These are phyloP conservation scores for Gallinago solitaria DNA, from an alignment of 2,797 vertebrate species.

Conservation along the genomic window DNA sequence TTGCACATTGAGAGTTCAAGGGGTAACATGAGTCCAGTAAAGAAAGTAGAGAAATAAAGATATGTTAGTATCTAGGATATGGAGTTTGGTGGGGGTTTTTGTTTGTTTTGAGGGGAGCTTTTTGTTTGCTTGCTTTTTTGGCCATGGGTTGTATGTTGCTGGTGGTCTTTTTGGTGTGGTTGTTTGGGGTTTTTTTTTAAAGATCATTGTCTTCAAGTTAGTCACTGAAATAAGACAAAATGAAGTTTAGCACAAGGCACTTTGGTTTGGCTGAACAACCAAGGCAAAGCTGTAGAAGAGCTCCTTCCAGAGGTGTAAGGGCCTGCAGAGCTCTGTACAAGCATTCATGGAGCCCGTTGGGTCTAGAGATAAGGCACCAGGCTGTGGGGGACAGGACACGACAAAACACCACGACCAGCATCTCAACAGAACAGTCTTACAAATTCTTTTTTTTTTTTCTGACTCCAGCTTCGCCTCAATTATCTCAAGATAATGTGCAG, in stretches of 20 bases:
- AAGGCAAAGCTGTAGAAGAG: neutral
- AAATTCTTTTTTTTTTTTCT: neutral
- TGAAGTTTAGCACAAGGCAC: neutral
- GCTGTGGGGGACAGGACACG: neutral
- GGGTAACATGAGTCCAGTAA: neutral
- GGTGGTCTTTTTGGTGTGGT: neutral
- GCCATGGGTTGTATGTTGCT: neutral
- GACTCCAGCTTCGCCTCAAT: neutral
- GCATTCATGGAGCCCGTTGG: neutral
- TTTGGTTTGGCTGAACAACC: neutral
- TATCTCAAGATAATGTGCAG: neutral
- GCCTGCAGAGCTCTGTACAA: neutral
- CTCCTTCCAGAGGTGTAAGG: neutral
- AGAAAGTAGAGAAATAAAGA: neutral
- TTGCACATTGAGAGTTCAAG: neutral
- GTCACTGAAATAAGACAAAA: neutral
- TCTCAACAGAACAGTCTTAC: neutral
- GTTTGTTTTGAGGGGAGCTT: neutral
- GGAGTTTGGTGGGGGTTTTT: neutral
- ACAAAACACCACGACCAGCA: neutral
- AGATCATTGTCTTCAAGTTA: neutral
- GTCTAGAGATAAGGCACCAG: neutral
- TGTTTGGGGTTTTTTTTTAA: neutral
- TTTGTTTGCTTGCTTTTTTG: too few species aligned
- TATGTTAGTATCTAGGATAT: rapidly evolving